Evolutionary conservation across 2,888 invertebrate species (phyloP), one percentile per base, ranked within the genome.

Genomic region (Acanthopleura granulata): DNA sequence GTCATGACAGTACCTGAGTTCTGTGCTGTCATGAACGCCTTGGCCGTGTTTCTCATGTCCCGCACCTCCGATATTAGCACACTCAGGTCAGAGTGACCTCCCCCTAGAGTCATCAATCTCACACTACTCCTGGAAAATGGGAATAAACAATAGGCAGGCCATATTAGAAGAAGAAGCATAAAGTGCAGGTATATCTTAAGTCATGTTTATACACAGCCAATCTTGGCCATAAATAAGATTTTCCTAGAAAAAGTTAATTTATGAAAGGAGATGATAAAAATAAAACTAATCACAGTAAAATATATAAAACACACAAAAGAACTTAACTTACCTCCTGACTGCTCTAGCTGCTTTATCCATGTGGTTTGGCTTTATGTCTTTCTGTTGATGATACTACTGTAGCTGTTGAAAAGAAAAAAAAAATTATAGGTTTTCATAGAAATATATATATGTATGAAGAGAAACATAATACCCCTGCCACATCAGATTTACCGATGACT

Each of bases 51-150:
- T 62, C 91, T 84, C 73, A 91, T 88, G 80, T 91, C 91, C 83
- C 91, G 91, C 69, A 92, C 85, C 82, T 92, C 91, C 0, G 91
- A 91, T 75, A 92, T 89, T 22, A 92, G 88, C 81, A 92, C 89
- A 80, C 91, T 91, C 25, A 92, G 87, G 80, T 91, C 91, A 72
- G 88, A 84, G 82, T 92, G 91, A 0, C 91, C 91, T 78, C 89
- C 89, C 72, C 91, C 88, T 69, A 91, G 82, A 0, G 91, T 90
- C 79, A 91, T 85, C 80, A 92, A 81, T 75, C 90, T 87, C n/a
- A 91, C 90, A 74, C 91, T 90, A 81, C 91, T 91, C 87, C 91
- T 92, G 82, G 66, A 87, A 77, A 77, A 57, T 6, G 12, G 3
- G 57, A 57, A 57, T 12, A 57, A 57, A 57, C 57, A n/a, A n/a